Evolutionary conservation across 2,113 vertebrate species (phyloP).

Genomic region (Girardinichthys multiradiatus): DNA sequence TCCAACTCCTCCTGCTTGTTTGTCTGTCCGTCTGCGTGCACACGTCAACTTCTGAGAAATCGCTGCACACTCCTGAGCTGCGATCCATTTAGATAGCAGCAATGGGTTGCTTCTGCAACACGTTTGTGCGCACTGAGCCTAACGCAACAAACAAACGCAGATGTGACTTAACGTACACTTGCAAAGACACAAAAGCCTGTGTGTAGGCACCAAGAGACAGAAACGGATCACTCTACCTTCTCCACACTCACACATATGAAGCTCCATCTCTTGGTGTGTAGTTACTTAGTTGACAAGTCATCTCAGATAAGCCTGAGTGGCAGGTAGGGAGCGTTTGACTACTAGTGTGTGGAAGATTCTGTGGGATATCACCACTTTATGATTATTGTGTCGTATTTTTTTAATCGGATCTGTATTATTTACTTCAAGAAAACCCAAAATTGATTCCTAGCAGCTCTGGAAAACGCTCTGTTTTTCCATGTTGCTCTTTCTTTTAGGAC

Average conservation of each 20-base stretch:
- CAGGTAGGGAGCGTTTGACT: conserved; percentile 71
- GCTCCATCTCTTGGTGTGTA: conserved; percentile 65
- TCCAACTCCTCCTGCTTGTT: conserved; percentile 7
- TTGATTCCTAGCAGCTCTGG: conserved; percentile 25
- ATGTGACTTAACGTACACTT: background rate
- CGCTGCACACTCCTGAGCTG: conserved; percentile 73
- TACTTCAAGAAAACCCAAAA: conserved; percentile 43
- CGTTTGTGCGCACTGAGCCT: conserved; percentile 21
- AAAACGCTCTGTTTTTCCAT: conserved; percentile 7
- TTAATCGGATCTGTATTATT: conserved; percentile 61
- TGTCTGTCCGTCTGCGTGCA: conserved; percentile 40
- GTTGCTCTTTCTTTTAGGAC: conserved; percentile 13
- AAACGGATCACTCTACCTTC: conserved; percentile 52
- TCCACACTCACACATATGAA: conserved; percentile 27
- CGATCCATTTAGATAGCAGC: conserved; percentile 79
- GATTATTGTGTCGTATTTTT: conserved; percentile 62
- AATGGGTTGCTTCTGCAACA: conserved; percentile 44
- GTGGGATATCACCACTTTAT: conserved; percentile 52
- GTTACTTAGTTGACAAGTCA: conserved; percentile 77
- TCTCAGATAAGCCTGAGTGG: conserved; percentile 79
- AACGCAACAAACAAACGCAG: conserved; percentile 41
- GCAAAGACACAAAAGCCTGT: conserved; percentile 36
- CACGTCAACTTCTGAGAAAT: conserved; percentile 76
- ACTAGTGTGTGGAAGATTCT: conserved; percentile 52
- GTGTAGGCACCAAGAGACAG: conserved; percentile 37